Conservation (phyloP, 2,888 invertebrate genomes). For the Cephalotes varians region DNA sequence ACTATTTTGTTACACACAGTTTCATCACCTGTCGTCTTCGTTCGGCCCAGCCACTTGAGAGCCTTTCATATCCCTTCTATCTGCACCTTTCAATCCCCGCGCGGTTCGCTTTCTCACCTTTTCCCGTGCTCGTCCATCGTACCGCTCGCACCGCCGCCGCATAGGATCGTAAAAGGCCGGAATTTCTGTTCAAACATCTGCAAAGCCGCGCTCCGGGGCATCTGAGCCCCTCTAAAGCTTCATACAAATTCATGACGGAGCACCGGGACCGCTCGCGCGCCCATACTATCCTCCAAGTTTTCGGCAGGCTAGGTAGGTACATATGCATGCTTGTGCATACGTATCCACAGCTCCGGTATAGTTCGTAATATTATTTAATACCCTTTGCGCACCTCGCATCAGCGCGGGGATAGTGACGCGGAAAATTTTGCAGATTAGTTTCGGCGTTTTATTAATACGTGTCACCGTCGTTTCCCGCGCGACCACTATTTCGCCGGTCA, state of each 20-base stretch:
- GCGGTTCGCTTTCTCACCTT: constrained; percentile 23
- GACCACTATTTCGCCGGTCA: background rate
- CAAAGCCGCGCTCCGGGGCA: constrained; percentile 70
- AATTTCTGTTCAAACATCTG: constrained; percentile 76
- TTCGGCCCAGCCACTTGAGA: constrained; percentile 25
- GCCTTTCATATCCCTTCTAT: constrained; percentile 24
- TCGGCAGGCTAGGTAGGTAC: constrained; percentile 44
- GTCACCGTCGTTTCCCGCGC: background rate
- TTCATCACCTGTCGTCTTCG: constrained; percentile 43
- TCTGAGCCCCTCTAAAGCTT: constrained; percentile 72
- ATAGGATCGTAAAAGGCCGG: constrained; percentile 70
- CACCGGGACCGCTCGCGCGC: constrained; percentile 60
- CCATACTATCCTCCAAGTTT: constrained; percentile 64
- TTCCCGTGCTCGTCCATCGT: constrained; percentile 27
- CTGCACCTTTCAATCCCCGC: background rate
- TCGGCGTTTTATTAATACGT: constrained; percentile 45
- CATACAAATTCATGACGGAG: constrained; percentile 75
- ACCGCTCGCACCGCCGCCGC: constrained; percentile 33
- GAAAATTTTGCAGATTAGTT: constrained; percentile 59
- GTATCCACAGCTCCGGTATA: constrained; percentile 13
- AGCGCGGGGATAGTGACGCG: constrained; percentile 51
- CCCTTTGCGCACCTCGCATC: constrained; percentile 38
- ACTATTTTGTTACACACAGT: constrained; percentile 45
- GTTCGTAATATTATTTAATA: constrained; percentile 63
- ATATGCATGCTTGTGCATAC: constrained; percentile 39